Evolutionary conservation across 2,888 invertebrate genomes (phyloP), one percentile per base, ranked within the genome.

Genomic region (Argyresthia goedartella): DNA sequence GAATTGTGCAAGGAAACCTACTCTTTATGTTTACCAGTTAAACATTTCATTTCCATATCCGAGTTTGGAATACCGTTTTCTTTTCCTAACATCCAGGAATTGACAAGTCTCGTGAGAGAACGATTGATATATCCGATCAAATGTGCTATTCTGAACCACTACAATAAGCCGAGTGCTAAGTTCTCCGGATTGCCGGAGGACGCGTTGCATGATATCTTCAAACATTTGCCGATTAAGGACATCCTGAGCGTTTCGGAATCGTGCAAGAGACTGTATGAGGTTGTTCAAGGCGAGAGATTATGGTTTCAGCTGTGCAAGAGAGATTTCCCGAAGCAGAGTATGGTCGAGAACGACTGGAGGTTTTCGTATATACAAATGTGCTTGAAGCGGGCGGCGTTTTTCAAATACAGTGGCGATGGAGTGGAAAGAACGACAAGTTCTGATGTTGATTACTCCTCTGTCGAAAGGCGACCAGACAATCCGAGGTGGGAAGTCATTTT

Each of bases 101-200:
- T 60, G 63, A 41, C 56, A 70, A 10, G 48, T 56, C 41, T 51
- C 49, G 25, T 53, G 51, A 67, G 61, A 52, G 62, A 67, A 13
- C 57, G 55, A 51, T 69, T 73, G 44, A 55, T 67, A 9, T 55
- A 49, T 13, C 71, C 71, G 3, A 56, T 67, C 1, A 71, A 64
- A 51, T 64, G 62, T 42, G 57, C 59, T 4, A 65, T 73, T 51
- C 54, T 69, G 16, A 64, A 61, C 53, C 58, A 64, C 49, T 55
- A 70, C 51, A 57, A 56, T n/a, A 57, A 56, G 9, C 61, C 64
- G 0, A 64, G 64, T 25, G 59, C 60, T 4, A 65, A 60, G 53
- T 54, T 73, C 8, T 53, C 59, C n/a, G 68, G 68, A 8, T 54
- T 73, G n/a, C 71, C 71, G 3, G 60, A 64, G 1, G 63, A 67